Base-by-base conservation (phyloP, 2,113 vertebrate species). In the Ursus arctos region DNA sequence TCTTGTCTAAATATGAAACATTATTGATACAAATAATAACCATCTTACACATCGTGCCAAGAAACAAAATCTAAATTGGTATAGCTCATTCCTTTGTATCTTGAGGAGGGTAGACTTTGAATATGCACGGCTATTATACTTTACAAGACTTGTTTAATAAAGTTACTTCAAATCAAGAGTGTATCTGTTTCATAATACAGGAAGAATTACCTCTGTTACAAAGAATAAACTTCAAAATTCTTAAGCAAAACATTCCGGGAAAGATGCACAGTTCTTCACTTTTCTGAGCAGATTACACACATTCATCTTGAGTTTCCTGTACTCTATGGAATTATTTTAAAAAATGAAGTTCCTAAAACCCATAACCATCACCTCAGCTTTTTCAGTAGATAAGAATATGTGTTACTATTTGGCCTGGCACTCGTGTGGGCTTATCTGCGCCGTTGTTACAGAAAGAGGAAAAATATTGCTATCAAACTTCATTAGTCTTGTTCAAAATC, bases 221-320 rank as follows among this genome's bases (percentile, higher is more conserved):
- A 65, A 90, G 15, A 71, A 80, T 61, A 22, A 63, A 53, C 2
- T 77, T 74, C 13, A 81, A 63, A 95, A 51, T 80, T 67, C 47
- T 57, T 57, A 55, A 93, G 13, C 7, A 83, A 81, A 84, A 49
- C 3, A n/a, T n/a, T 24, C 61, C 40, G 21, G 11, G 9, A 33
- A 36, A 53, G 31, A 79, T 33, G 33, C 10, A 59, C 7, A 33
- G 40, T 10, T 91, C 28, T 94, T 84, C 65, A 65, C 33, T 80
- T 86, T 6, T 84, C 36, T 49, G 15, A 82, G 24, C 13, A 81
- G 36, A 85, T 4, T 18, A 47, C 49, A 31, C 1, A 6, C 7
- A 59, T 81, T 96, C 10, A 97, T 69, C 47, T 84, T 96, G 59
- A 67, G 13, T 65, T 91, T 31, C 36, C 24, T 94, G 16, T 7